Percentiles rank a stretch among this genome's conserved stretches.
These are phyloP conservation scores for Megatriorchis doriae DNA, from an alignment of 2,113 vertebrate genomes.

Conservation along the genomic window DNA sequence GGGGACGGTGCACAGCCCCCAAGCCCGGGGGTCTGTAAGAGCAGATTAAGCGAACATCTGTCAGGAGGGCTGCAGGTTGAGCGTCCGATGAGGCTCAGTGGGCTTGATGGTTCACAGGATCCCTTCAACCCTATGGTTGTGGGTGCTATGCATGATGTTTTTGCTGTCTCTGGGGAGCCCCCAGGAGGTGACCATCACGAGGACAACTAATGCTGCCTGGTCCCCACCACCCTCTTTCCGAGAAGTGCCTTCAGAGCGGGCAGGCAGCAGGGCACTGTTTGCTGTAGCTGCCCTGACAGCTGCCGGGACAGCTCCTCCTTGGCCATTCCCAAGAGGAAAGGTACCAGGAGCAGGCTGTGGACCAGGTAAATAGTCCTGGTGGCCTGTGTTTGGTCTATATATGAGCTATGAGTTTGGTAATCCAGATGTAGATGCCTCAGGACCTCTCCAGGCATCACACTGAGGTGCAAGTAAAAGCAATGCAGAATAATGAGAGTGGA, in stretches of 20 bases:
- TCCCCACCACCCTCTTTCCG: not conserved
- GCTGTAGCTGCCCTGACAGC: not conserved
- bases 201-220: not conserved
- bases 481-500: not conserved
- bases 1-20: not conserved
- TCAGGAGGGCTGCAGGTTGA: not conserved
- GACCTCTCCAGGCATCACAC: not conserved
- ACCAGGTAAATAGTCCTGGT: not conserved
- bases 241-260: not conserved
- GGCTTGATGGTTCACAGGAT: not conserved
- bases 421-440: not conserved
- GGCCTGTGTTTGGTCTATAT: not conserved
- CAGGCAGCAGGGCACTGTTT: not conserved
- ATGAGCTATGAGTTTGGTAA: not conserved
- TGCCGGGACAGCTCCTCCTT: not conserved
- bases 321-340: not conserved
- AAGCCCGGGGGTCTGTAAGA: fast-evolving
- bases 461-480: not conserved
- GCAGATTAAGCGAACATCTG: not conserved
- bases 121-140: not conserved
- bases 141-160: fast-evolving
- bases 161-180: not conserved
- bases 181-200: not conserved
- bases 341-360: not conserved
- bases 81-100: not conserved